Evolutionary conservation across 2,113 vertebrate species (phyloP).

Genomic region (Carlito syrichta): DNA sequence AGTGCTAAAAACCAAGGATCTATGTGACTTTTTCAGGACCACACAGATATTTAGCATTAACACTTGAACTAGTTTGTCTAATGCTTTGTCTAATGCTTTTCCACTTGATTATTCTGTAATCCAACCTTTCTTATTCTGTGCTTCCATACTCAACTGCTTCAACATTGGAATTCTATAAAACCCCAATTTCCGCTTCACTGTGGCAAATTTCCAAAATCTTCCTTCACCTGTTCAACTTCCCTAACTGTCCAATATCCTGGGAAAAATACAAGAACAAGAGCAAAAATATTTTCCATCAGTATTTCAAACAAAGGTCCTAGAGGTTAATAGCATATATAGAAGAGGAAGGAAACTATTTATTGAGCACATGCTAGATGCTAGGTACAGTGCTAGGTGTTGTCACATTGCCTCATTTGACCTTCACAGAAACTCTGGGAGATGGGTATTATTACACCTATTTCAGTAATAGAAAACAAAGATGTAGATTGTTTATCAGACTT

Average conservation of each 20-base stretch:
- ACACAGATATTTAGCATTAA: neutral
- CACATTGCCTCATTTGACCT: constrained; percentile 32
- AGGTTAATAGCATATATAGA: constrained; percentile 33
- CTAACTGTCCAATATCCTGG: constrained; percentile 41
- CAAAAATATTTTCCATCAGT: constrained; percentile 55
- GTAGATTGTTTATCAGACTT: constrained; percentile 26
- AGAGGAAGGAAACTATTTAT: constrained; percentile 63
- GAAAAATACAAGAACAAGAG: constrained; percentile 48
- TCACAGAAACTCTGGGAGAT: neutral
- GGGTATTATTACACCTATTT: neutral
- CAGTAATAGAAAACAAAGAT: constrained; percentile 48
- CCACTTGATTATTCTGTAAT: neutral
- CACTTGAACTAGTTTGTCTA: neutral
- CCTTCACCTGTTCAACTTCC: constrained; percentile 39
- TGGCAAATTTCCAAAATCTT: constrained; percentile 49
- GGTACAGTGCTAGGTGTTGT: constrained; percentile 7
- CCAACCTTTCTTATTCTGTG: neutral
- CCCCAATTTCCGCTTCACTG: constrained; percentile 15
- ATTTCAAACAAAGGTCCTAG: constrained; percentile 41
- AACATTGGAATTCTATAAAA: constrained; percentile 44
- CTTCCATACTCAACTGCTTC: neutral
- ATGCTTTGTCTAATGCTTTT: constrained; percentile 1
- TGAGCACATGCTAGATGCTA: constrained; percentile 15
- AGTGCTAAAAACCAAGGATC: too few relatives aligned
- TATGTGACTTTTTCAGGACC: neutral